Evolutionary conservation across 2,797 vertebrate genomes (phyloP).

Genomic region (Falco cherrug): DNA sequence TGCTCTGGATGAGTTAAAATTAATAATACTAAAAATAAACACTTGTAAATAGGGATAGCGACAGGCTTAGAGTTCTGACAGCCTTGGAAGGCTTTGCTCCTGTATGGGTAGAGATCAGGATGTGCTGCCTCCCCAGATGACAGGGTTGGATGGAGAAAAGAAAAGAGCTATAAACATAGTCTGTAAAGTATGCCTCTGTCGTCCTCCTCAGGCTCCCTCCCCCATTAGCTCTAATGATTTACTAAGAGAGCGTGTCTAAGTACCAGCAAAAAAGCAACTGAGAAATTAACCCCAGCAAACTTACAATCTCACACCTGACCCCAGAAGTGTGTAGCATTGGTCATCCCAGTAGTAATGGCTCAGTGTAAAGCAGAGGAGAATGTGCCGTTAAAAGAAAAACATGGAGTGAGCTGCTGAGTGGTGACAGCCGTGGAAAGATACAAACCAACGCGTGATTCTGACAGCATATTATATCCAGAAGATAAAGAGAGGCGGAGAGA

Average conservation of each 20-base stretch:
- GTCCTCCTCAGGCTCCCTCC: neutral
- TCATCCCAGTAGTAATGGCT: neutral
- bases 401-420: neutral
- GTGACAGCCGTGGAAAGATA: neutral
- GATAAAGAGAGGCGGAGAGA: neutral
- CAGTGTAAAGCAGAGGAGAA: neutral
- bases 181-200: neutral
- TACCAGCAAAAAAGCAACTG: neutral
- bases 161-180: neutral
- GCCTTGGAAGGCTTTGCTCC: slow-evolving; percentile 40
- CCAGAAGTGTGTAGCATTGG: neutral
- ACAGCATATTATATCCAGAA: neutral
- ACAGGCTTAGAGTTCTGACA: slow-evolving; percentile 5
- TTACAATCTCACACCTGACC: neutral
- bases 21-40: slow-evolving; percentile 51
- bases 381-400: neutral
- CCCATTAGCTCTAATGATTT: slow-evolving; percentile 26
- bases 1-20: slow-evolving; percentile 21
- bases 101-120: slow-evolving; percentile 6
- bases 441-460: neutral
- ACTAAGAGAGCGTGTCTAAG: neutral
- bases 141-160: neutral
- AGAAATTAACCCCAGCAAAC: slow-evolving; percentile 21
- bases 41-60: neutral
- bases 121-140: neutral